These are phyloP conservation scores for Phocoena sinus DNA, from an alignment of 2,113 vertebrate genomes.

Conservation along the genomic window DNA sequence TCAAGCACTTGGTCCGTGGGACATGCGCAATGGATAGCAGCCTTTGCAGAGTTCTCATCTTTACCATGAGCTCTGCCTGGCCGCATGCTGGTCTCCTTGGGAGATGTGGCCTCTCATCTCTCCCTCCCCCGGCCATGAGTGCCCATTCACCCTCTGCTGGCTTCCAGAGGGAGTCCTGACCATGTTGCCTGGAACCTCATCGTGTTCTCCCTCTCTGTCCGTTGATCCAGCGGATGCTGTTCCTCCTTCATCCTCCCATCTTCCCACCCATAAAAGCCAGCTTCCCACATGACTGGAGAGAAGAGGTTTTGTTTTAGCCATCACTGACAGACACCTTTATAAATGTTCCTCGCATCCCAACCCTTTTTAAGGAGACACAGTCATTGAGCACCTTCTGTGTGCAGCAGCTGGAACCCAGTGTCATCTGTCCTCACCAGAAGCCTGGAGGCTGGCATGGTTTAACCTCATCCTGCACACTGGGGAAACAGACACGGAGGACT, in stretches of 20 bases:
- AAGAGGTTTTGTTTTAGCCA: not conserved
- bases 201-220: not conserved
- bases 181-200: accelerated
- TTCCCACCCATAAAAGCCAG: not conserved
- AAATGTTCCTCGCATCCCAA: not conserved
- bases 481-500: not conserved
- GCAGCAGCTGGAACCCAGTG: not conserved
- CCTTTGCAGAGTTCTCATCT: not conserved
- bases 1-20: not conserved
- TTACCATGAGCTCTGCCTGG: not conserved
- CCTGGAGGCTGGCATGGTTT: not conserved
- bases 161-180: not conserved
- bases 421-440: not conserved
- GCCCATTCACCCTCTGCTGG: not conserved
- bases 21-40: too few species aligned
- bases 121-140: not conserved
- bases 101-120: not conserved
- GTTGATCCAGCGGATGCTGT: not conserved
- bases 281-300: not conserved
- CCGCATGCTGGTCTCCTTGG: not conserved
- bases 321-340: not conserved
- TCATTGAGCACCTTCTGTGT: not conserved
- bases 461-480: not conserved
- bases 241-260: not conserved
- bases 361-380: not conserved